phyloP scores from a whole-genome alignment of 2,113 vertebrate genomes.

The Platichthys stellatus region DNA sequence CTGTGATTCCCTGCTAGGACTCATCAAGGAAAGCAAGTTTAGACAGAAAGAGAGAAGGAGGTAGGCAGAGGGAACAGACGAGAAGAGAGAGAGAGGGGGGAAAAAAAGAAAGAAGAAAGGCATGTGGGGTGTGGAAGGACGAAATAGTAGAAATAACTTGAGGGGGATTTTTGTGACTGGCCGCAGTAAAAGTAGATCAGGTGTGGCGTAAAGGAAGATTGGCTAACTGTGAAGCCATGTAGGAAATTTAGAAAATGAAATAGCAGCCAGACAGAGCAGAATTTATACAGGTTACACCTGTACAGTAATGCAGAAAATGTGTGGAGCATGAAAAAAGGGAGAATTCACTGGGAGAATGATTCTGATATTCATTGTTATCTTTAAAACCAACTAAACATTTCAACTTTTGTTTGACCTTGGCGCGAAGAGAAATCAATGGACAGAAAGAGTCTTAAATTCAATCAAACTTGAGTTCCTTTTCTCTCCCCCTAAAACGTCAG shows the following conservation, averaged over 20 bases:
- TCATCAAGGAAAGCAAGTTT: conserved; percentile 88
- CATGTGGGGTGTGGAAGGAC: conserved; percentile 49
- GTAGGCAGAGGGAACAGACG: conserved; percentile 24
- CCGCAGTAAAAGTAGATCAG: conserved; percentile 61
- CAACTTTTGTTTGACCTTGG: neutral
- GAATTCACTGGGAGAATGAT: neutral
- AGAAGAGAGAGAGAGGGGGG: conserved; percentile 6
- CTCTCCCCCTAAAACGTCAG: conserved; percentile 3
- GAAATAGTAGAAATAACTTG: conserved; percentile 63
- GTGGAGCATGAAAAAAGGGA: conserved; percentile 13
- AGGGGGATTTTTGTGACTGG: conserved; percentile 69
- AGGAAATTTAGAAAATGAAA: conserved; percentile 56
- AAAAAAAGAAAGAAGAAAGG: conserved; percentile 42
- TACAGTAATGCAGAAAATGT: conserved; percentile 47
- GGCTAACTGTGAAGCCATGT: conserved; percentile 57
- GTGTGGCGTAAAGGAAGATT: conserved; percentile 57
- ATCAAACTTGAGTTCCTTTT: conserved; percentile 31
- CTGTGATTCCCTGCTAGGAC: conserved; percentile 89
- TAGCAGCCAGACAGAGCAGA: conserved; percentile 47
- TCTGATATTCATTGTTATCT: neutral
- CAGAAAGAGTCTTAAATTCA: neutral
- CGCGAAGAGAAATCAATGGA: neutral
- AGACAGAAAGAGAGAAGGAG: conserved; percentile 69
- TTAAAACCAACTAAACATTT: neutral
- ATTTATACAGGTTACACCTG: conserved; percentile 32